phyloP scores from a whole-genome alignment of 2,797 vertebrate species.

The Mormyrops boulengeri region DNA sequence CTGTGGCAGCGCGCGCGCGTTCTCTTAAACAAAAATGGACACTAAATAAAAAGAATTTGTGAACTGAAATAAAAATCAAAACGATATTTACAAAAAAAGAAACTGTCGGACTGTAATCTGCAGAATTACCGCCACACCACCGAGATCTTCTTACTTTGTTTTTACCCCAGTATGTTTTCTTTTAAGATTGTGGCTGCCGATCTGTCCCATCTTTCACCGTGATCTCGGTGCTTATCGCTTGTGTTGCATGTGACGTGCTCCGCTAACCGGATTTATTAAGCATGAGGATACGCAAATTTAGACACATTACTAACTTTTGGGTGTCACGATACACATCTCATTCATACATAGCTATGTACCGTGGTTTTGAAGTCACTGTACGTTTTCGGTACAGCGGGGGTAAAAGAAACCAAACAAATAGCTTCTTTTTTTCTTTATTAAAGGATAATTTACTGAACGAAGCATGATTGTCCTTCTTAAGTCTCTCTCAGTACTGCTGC shows the following conservation, averaged over 20 bases:
- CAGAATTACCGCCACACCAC: not conserved
- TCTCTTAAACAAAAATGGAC: not conserved
- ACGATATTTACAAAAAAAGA: not conserved
- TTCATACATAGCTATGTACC: not conserved
- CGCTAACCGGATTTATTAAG: not conserved
- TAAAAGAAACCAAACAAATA: not conserved
- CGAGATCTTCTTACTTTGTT: not conserved
- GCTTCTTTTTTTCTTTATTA: not conserved
- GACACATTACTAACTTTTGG: not conserved
- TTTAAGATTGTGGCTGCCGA: not conserved
- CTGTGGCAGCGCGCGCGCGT: not conserved
- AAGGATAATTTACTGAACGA: not conserved
- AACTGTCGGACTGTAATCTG: too few relatives aligned
- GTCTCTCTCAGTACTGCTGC: not conserved
- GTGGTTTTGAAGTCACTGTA: not conserved
- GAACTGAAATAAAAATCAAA: not conserved
- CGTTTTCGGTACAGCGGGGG: not conserved
- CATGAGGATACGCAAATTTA: not conserved
- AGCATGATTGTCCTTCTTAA: not conserved
- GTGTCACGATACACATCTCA: not conserved
- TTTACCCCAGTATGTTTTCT: not conserved
- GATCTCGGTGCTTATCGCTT: not conserved
- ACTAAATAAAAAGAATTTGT: not conserved
- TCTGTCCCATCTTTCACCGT: not conserved
- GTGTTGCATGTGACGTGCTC: not conserved